phyloP scores from a whole-genome alignment of 1,140 invertebrate genomes.

The Drosophila tsacasi region DNA sequence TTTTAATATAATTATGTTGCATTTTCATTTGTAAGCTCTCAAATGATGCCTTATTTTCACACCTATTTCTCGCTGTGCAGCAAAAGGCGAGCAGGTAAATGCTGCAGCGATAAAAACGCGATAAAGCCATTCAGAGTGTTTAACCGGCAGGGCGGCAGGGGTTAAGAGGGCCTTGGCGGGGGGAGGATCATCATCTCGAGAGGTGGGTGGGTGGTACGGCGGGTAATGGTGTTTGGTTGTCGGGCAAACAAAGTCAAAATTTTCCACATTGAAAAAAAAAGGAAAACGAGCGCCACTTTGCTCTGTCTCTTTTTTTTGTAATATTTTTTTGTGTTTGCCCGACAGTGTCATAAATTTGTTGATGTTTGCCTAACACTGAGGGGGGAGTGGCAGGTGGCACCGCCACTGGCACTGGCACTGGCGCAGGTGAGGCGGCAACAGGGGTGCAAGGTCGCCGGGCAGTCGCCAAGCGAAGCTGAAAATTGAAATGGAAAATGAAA shows the following conservation, averaged over 20 bases:
- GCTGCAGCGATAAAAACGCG: conserved; percentile 75
- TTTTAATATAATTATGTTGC: too few relatives aligned
- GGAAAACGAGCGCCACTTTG: conserved; percentile 3
- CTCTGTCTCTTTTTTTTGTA: neutral
- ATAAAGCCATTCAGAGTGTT: conserved; percentile 79
- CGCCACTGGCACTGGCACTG: neutral
- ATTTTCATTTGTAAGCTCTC: neutral
- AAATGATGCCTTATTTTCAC: neutral
- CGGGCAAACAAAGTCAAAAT: conserved; percentile 52
- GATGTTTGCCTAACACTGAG: conserved; percentile 51
- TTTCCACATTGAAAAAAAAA: conserved; percentile 43
- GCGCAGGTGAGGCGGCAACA: neutral
- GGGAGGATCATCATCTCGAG: conserved; percentile 15
- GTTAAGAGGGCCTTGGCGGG: conserved; percentile 1
- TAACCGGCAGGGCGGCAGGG: conserved; percentile 29
- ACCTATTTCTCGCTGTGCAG: conserved; percentile 3
- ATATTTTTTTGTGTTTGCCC: conserved; percentile 35
- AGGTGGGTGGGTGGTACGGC: neutral
- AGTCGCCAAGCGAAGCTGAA: conserved; percentile 31
- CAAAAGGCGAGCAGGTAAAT: conserved; percentile 57
- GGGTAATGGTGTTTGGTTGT: neutral
- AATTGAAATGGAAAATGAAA: conserved; percentile 32
- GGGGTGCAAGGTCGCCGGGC: conserved; percentile 31
- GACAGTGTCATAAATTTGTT: conserved; percentile 59
- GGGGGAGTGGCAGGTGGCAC: neutral